These are phyloP conservation scores for Amphilophus citrinellus DNA, from an alignment of 2,113 vertebrate species.

Conservation along the genomic window DNA sequence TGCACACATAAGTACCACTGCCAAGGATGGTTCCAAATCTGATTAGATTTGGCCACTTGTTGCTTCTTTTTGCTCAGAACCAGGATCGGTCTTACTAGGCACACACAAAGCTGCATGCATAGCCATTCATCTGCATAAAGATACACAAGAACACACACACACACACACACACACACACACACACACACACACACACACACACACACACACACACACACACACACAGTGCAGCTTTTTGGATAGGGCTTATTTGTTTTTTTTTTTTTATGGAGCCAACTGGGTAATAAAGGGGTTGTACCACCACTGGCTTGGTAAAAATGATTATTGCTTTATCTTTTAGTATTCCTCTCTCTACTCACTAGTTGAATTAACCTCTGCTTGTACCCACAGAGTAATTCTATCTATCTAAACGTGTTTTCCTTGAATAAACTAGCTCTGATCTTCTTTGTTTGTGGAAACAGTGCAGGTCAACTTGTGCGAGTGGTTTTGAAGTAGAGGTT, in stretches of 20 bases:
- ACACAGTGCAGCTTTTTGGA: constrained; percentile 15
- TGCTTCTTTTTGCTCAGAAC: constrained; percentile 21
- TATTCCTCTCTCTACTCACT: constrained; percentile 5
- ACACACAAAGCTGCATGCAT: neutral
- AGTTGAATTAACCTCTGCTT: constrained; percentile 40
- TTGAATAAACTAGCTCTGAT: constrained; percentile 17
- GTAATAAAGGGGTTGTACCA: constrained; percentile 60
- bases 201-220: neutral
- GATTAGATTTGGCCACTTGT: constrained; percentile 40
- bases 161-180: neutral
- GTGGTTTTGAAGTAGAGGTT: constrained; percentile 46
- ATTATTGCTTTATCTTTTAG: constrained; percentile 67
- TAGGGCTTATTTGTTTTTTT: constrained; percentile 63
- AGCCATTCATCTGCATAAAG: neutral
- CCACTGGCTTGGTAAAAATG: constrained; percentile 36
- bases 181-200: too few relatives aligned
- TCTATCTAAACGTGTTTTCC: constrained; percentile 16
- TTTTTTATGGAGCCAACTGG: constrained; percentile 60
- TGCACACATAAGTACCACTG: constrained; percentile 10
- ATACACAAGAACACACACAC: neutral
- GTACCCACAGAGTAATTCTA: constrained; percentile 23
- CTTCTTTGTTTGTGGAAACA: constrained; percentile 36
- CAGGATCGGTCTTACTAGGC: constrained; percentile 1
- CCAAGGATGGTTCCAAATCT: constrained; percentile 19
- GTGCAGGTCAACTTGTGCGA: constrained; percentile 36